Evolutionary conservation across 2,797 vertebrate genomes (phyloP).

Genomic region (Acanthiza pusilla): DNA sequence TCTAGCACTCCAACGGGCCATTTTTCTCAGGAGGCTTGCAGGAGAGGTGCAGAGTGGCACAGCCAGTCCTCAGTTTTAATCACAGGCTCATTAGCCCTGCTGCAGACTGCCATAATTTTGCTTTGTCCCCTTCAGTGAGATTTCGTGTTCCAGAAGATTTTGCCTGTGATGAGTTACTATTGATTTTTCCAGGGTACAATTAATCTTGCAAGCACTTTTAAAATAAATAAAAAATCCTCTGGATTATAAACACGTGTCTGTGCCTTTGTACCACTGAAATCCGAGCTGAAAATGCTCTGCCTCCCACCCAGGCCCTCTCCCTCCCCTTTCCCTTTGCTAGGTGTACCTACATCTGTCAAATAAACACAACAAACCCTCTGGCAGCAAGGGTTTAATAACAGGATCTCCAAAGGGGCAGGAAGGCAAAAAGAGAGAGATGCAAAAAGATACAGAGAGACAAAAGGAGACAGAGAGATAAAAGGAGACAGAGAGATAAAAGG

Average conservation of each 20-base stretch:
- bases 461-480: neutral
- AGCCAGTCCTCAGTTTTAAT: neutral
- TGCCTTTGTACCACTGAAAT: neutral
- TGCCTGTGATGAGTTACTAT: slow-evolving; percentile 42
- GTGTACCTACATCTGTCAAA: neutral
- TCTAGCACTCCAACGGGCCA: neutral
- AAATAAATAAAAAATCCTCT: neutral
- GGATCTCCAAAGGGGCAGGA: neutral
- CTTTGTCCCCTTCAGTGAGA: slow-evolving; percentile 3
- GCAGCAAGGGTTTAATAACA: neutral
- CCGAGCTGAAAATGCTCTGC: neutral
- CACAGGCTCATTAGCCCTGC: slow-evolving; percentile 37
- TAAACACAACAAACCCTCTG: neutral
- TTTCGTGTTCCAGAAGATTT: slow-evolving; percentile 45
- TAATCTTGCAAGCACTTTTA: slow-evolving; percentile 33
- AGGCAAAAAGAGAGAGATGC: neutral
- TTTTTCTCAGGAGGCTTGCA: neutral
- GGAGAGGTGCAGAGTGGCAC: neutral
- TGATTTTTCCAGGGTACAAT: slow-evolving; percentile 21
- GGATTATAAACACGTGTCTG: neutral
- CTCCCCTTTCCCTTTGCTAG: neutral
- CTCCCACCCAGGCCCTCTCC: neutral
- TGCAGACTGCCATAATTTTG: slow-evolving; percentile 12
- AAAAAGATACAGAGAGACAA: neutral
- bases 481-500: neutral